Evolutionary conservation across 1,140 invertebrate genomes (phyloP), one percentile per base, ranked within the genome.

Genomic region (Geopemphigus sp.): DNA sequence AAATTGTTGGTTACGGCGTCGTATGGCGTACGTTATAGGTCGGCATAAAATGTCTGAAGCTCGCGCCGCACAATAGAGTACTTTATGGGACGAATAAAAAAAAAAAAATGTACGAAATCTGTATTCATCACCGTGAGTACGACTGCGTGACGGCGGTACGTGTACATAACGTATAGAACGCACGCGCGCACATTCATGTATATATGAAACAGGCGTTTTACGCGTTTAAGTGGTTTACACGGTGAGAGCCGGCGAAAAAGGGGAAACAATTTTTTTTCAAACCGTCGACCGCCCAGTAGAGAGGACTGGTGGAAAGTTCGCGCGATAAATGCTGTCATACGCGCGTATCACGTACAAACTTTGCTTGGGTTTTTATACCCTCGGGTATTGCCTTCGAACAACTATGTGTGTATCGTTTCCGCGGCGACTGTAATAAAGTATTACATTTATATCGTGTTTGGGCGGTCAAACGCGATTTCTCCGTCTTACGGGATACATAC

Each of bases 261-360:
- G 22, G 11, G 45, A 45, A 45, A 45, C 19, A 45, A 45, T 45
- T 66, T 39, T 64, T 63, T 64, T 19, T 47, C 32, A 45, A 66
- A 45, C 10, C 22, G 11, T 45, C 5, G 63, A 66, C n/a, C n/a
- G n/a, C 11, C 14, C 19, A 19, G 11, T 45, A 11, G 39, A 8
- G 59, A 29, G 63, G 19, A n/a, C n/a, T n/a, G 39, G 11, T 45
- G 5, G 5, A n/a, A 19, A 26, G 45, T 32, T 68, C 22, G 39
- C n/a, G 64, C n/a, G 39, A 47, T 68, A 68, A 68, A 47, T 14
- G 39, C 39, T 29, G 68, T 29, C 53, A 29, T 54, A 29, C 26
- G 68, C 26, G 24, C 19, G 47, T 26, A 50, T 72, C 68, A 72
- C 68, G 53, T 72, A 72, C 68, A 29, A 54, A 54, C 68, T 72